Base-by-base conservation (phyloP, 1,140 invertebrate species). In the Physella acuta region DNA sequence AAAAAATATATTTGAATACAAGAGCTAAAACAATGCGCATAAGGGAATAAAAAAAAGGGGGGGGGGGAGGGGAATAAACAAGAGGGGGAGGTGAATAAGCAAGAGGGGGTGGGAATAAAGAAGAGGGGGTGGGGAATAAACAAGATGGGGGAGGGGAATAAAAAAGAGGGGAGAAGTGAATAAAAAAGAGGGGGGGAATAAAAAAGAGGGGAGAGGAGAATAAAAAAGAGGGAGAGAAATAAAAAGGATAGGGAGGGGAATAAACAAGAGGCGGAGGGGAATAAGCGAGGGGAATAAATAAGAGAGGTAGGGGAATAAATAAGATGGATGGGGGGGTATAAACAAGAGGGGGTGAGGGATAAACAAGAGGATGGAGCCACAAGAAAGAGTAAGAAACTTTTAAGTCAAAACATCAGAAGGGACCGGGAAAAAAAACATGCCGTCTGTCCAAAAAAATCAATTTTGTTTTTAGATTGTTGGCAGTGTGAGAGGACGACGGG, bases 311-410 rank as follows among this genome's bases (percentile, higher is more conserved):
- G 30, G 20, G n/a, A 20, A n/a, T 24, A 53, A n/a, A 53, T 4
- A n/a, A 53, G n/a, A n/a, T 4, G n/a, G n/a, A n/a, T n/a, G 24
- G 24, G 33, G 24, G 36, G 2, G 24, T 24, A 34, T 11, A 36
- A 36, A 3, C 33, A 28, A 8, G 3, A 60, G 31, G 34, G 36
- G 3, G 36, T 16, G 30, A n/a, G 36, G 58, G n/a, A 36, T 5
- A 60, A 60, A 24, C 33, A 36, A 16, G 3, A 16, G 64, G 56
- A 17, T 31, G 0, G 20, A 53, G 56, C 16, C 33, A 34, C 59
- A 33, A 71, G 26, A 34, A 36, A 51, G 28, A 55, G 56, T 56
- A 56, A 63, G 31, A 63, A 28, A 52, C 28, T 49, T 0, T 28
- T 16, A 33, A 44, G 63, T 26, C 39, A 51, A 52, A 24, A 52